Conservation (phyloP, 2,888 invertebrate genomes). For the Epistrophella euchroma region DNA sequence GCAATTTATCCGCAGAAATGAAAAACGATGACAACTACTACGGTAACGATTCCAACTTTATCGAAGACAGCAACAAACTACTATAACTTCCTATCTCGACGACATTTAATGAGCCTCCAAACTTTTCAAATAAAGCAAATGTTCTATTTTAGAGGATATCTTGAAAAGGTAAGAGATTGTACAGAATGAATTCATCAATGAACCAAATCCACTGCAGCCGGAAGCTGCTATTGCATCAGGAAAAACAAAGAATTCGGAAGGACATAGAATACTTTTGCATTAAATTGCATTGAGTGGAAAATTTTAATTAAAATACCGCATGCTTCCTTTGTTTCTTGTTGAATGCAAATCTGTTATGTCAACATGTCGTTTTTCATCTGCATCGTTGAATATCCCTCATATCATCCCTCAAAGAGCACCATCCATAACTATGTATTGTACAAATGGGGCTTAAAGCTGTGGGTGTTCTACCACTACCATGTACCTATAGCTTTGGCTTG, state of each 20-base stretch:
- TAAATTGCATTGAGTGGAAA: slow-evolving; percentile 19
- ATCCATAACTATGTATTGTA: neutral
- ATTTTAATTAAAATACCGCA: slow-evolving; percentile 51
- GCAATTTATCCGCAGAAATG: neutral
- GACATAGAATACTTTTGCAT: slow-evolving; percentile 1
- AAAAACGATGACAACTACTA: neutral
- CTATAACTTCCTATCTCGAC: neutral
- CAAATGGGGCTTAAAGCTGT: neutral
- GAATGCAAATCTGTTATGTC: slow-evolving; percentile 47
- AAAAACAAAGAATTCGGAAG: neutral
- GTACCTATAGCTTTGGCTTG: neutral
- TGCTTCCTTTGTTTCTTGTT: slow-evolving; percentile 23
- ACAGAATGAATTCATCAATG: slow-evolving; percentile 12
- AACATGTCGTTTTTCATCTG: neutral
- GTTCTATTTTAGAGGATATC: slow-evolving; percentile 5
- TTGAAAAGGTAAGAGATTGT: slow-evolving; percentile 5
- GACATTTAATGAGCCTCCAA: slow-evolving; percentile 21
- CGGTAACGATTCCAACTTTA: neutral
- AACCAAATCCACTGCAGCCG: neutral
- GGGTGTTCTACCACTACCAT: neutral
- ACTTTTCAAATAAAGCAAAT: slow-evolving; percentile 32
- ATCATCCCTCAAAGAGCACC: neutral
- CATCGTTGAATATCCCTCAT: neutral
- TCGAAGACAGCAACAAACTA: neutral
- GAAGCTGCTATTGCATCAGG: neutral